These are phyloP conservation scores for Theropithecus gelada DNA, from an alignment of 2,113 vertebrate species.

Conservation along the genomic window DNA sequence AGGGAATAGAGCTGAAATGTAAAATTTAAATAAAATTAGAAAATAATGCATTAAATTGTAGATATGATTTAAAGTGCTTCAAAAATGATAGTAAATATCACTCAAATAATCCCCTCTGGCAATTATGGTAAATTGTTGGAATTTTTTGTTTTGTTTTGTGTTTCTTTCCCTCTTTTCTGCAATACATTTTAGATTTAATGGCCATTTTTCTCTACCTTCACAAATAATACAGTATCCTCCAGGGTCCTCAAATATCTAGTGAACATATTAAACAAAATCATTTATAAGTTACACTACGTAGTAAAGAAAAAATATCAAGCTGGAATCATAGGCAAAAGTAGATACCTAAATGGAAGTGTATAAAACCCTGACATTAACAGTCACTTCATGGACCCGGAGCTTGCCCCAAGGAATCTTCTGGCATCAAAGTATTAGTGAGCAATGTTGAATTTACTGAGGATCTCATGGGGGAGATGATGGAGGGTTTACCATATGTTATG, in stretches of 20 bases:
- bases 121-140: slow-evolving; percentile 9
- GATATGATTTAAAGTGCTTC: background rate
- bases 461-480: background rate
- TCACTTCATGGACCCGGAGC: background rate
- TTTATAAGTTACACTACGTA: background rate
- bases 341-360: background rate
- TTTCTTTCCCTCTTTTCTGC: background rate
- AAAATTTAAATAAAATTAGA: slow-evolving; percentile 21
- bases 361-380: background rate
- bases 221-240: background rate
- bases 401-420: background rate
- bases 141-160: background rate
- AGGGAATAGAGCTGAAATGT: background rate
- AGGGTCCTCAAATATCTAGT: slow-evolving; percentile 19
- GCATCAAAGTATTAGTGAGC: background rate
- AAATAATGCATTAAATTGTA: background rate
- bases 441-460: background rate
- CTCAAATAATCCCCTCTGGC: background rate
- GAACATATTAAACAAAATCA: slow-evolving; percentile 8
- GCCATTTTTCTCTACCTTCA: background rate
- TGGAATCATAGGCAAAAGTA: background rate
- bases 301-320: background rate
- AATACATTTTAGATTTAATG: slow-evolving; percentile 2
- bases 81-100: background rate
- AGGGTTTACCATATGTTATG: background rate